phyloP scores from a whole-genome alignment of 2,888 invertebrate genomes.

The Eupithecia inturbata region DNA sequence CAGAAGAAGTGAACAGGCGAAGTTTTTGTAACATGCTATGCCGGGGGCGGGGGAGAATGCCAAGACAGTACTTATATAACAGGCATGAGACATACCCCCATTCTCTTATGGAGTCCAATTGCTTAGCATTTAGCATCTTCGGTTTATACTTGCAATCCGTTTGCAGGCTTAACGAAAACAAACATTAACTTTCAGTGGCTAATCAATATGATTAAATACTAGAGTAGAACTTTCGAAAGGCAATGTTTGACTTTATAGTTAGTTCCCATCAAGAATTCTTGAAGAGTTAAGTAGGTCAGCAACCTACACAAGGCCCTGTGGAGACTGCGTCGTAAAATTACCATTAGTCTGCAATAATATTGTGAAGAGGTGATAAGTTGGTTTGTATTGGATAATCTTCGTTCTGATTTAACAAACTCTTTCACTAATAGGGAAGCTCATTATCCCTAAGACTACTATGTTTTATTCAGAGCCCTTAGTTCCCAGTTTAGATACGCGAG shows the following conservation, averaged over 20 bases:
- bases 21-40: neutral
- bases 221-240: neutral
- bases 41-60: neutral
- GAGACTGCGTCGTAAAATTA: too few relatives aligned
- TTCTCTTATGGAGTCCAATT: constrained; percentile 93
- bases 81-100: constrained; percentile 87
- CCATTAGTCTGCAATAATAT: neutral
- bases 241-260: neutral
- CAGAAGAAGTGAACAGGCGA: neutral
- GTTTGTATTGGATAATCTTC: neutral
- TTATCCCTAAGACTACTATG: too few relatives aligned
- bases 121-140: constrained; percentile 91
- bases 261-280: neutral
- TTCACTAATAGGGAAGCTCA: too few relatives aligned
- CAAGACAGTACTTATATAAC: constrained; percentile 47
- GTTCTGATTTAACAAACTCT: neutral
- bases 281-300: neutral
- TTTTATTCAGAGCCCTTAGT: too few relatives aligned
- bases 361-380: neutral
- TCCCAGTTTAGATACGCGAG: too few relatives aligned
- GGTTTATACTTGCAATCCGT: constrained; percentile 84
- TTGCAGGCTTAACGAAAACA: constrained; percentile 74
- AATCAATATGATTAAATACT: neutral
- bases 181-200: constrained; percentile 37
- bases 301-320: neutral